These are phyloP conservation scores for Morus bassanus DNA, from an alignment of 2,797 vertebrate species.

Conservation along the genomic window DNA sequence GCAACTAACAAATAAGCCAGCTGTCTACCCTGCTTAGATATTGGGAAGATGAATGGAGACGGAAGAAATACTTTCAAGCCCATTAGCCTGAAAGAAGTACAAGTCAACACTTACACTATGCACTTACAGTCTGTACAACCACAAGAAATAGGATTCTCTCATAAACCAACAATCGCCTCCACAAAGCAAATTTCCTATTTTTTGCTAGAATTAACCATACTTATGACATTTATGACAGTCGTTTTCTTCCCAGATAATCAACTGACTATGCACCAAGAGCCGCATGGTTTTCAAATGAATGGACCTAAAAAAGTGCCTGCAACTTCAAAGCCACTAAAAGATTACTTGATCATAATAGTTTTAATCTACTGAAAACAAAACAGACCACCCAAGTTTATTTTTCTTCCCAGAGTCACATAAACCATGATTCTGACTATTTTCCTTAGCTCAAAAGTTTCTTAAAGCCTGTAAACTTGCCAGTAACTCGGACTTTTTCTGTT, in stretches of 20 bases:
- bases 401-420: not conserved
- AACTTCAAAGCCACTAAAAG: not conserved
- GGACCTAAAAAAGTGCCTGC: accelerated
- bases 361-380: not conserved
- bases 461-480: not conserved
- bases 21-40: not conserved
- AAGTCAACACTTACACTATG: not conserved
- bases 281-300: not conserved
- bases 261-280: not conserved
- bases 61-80: not conserved
- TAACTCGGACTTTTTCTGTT: not conserved
- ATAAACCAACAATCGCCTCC: not conserved
- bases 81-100: not conserved
- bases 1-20: not conserved
- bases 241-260: not conserved
- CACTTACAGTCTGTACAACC: not conserved
- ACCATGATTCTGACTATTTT: not conserved
- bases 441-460: not conserved
- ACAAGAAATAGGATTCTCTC: not conserved
- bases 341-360: not conserved
- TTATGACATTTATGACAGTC: not conserved
- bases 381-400: not conserved
- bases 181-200: not conserved
- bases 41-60: not conserved
- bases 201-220: not conserved